Percentiles rank a stretch among this genome's conserved stretches.
Conservation (phyloP, 2,113 vertebrate species). For the Chlamydotis undulata region DNA sequence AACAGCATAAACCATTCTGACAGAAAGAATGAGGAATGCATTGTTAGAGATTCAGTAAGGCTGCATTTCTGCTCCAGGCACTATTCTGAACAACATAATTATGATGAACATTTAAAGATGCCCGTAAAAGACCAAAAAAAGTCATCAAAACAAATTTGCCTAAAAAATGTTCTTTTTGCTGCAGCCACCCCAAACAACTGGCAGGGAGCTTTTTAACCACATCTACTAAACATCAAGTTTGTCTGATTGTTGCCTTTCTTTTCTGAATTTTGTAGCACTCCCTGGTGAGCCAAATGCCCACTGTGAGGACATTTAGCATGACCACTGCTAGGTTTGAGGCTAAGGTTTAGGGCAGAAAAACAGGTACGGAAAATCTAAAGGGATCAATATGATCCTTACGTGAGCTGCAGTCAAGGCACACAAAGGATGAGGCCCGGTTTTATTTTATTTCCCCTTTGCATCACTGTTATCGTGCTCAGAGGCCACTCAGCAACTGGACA, state of each 20-base stretch:
- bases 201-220: neutral
- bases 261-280: neutral
- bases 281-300: neutral
- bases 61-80: neutral
- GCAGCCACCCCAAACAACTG: neutral
- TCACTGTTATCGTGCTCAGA: neutral
- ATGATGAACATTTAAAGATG: neutral
- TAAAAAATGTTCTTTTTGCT: neutral
- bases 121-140: slow-evolving; percentile 26
- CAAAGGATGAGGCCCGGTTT: neutral
- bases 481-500: neutral
- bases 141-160: neutral
- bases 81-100: neutral
- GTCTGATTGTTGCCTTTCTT: neutral
- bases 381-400: neutral
- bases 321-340: neutral
- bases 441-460: neutral
- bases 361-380: neutral
- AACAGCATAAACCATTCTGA: neutral
- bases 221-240: neutral
- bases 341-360: neutral
- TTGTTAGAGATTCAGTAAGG: neutral
- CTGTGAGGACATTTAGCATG: neutral
- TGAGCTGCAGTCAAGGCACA: neutral
- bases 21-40: neutral